A percentile compares a stretch with the other conserved stretches of the same genome.
Evolutionary conservation across 2,888 invertebrate genomes (phyloP).

Genomic region (Erpobdella octoculata): DNA sequence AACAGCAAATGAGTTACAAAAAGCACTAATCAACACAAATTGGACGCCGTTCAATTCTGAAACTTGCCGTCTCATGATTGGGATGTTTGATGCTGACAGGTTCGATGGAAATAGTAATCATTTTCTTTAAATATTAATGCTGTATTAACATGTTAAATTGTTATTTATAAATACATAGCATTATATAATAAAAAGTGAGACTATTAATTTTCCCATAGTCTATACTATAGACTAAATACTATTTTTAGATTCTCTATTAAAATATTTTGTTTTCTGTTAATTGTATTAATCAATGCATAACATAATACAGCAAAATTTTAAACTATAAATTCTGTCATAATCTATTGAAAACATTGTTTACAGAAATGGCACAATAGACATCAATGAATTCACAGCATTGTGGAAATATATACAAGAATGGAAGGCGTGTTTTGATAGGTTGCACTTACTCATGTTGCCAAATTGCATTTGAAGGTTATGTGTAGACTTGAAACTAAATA

Average conservation of each 20-base stretch:
- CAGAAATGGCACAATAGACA: constrained; percentile 51
- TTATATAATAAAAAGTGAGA: background rate
- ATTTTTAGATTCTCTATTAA: no score
- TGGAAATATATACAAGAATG: constrained; percentile 53
- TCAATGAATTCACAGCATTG: constrained; percentile 50
- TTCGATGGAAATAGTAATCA: constrained; percentile 31
- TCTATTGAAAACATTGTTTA: no score
- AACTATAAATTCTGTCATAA: no score
- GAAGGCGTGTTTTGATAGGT: constrained; percentile 52
- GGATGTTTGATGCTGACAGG: constrained; percentile 52
- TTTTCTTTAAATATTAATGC: background rate
- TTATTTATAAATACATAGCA: background rate
- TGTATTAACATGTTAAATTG: background rate
- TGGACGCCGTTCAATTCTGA: constrained; percentile 52
- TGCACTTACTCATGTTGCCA: constrained; percentile 9
- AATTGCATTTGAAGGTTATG: background rate
- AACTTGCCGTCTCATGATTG: constrained; percentile 52
- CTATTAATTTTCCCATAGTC: background rate
- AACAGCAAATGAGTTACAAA: constrained; percentile 34
- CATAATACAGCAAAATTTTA: no score
- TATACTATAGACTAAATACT: no score
- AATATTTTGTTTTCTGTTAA: no score
- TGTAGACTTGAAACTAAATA: background rate
- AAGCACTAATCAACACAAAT: constrained; percentile 50
- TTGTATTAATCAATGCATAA: no score